These are phyloP conservation scores for Prinia subflava DNA, from an alignment of 2,113 vertebrate genomes.

Conservation along the genomic window DNA sequence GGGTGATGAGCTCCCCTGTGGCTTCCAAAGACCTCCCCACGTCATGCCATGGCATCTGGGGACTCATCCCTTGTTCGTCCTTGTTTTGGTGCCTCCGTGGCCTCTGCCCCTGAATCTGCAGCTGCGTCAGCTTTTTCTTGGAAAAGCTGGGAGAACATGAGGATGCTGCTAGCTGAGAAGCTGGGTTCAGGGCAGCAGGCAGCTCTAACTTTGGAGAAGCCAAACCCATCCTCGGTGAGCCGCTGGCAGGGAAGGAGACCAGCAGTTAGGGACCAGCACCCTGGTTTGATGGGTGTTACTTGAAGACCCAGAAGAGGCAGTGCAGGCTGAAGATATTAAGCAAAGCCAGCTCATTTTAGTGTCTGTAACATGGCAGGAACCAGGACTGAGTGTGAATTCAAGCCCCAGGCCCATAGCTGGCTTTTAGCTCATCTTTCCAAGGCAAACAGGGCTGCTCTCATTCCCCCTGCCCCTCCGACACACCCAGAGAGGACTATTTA, in stretches of 20 bases:
- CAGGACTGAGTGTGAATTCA: not conserved
- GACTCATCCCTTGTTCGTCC: fast-evolving
- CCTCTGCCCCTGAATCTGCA: not conserved
- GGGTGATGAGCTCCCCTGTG: not conserved
- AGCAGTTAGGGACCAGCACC: not conserved
- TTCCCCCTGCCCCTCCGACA: not conserved
- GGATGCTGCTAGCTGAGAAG: not conserved
- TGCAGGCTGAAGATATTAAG: not conserved
- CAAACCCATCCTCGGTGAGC: not conserved
- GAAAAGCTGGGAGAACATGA: not conserved
- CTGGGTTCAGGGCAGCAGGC: not conserved
- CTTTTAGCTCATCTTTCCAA: not conserved
- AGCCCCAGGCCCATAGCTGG: not conserved
- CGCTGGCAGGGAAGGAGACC: fast-evolving
- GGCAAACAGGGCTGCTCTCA: not conserved
- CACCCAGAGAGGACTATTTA: not conserved
- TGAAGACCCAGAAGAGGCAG: not conserved
- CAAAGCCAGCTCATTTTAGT: not conserved
- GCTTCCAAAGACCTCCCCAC: not conserved
- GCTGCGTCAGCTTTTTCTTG: not conserved
- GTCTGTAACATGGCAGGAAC: not conserved
- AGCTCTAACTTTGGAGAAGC: not conserved
- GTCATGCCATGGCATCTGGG: not conserved
- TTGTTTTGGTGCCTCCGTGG: not conserved
- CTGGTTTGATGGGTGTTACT: not conserved